Percentiles rank a stretch among this genome's conserved stretches.
phyloP scores from a whole-genome alignment of 2,797 vertebrate species.

The Champsocephalus esox region DNA sequence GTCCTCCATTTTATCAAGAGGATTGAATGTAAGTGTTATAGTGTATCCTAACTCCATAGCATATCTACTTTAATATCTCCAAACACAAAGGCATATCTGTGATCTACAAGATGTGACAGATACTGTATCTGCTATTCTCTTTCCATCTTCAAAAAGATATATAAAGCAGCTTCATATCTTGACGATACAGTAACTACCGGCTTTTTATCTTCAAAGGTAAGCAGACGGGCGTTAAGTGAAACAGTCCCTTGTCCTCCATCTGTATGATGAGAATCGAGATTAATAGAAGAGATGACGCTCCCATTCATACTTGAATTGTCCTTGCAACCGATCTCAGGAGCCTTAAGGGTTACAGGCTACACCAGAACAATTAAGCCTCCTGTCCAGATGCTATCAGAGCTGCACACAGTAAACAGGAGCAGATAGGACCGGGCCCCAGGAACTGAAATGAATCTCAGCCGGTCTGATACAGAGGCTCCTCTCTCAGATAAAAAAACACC shows the following conservation, averaged over 20 bases:
- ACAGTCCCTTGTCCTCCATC: constrained; percentile 40
- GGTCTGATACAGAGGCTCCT: constrained; percentile 47
- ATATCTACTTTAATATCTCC: not conserved
- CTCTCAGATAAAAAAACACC: constrained; percentile 33
- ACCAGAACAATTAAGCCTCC: constrained; percentile 73
- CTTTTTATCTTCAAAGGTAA: constrained; percentile 47
- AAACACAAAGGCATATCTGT: not conserved
- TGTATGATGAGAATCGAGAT: constrained; percentile 63
- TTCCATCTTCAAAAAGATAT: not conserved
- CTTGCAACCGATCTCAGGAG: constrained; percentile 56
- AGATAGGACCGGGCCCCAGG: constrained; percentile 66
- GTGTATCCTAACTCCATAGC: not conserved
- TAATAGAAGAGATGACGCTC: constrained; percentile 48
- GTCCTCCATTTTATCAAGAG: not conserved
- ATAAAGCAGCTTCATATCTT: not conserved
- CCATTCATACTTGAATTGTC: constrained; percentile 63
- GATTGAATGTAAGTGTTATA: not conserved
- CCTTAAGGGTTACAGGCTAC: constrained; percentile 59
- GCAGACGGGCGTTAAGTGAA: constrained; percentile 53
- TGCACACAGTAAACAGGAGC: constrained; percentile 69
- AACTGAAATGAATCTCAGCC: constrained; percentile 71
- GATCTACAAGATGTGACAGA: constrained; percentile 4
- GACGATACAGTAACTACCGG: constrained; percentile 13
- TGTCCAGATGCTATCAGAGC: constrained; percentile 75
- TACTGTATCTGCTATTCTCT: not conserved